Evolutionary conservation across 2,888 invertebrate species (phyloP).

Genomic region (Hecatera dysodea): DNA sequence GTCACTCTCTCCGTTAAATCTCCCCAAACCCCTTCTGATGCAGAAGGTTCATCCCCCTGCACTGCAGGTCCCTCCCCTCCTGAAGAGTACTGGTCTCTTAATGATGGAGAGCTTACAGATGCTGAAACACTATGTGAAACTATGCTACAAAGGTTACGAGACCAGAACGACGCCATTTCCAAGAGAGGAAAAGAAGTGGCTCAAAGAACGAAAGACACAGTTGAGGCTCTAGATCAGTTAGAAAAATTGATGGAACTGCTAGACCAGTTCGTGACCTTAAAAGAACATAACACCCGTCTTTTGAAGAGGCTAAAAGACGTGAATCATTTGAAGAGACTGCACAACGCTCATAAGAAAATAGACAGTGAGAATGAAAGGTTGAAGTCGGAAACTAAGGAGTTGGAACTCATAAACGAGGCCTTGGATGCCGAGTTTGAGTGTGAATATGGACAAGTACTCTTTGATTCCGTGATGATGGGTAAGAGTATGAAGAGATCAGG

Average conservation of each 20-base stretch:
- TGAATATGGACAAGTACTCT: slow-evolving; percentile 91
- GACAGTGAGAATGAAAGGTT: slow-evolving; percentile 82
- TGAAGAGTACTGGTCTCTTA: slow-evolving; percentile 79
- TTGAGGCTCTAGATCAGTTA: slow-evolving; percentile 94
- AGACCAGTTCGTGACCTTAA: slow-evolving; percentile 93
- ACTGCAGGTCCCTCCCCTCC: slow-evolving; percentile 83
- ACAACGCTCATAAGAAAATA: slow-evolving; percentile 90
- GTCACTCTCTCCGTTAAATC: slow-evolving; percentile 83
- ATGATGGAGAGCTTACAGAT: slow-evolving; percentile 78
- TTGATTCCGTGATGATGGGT: slow-evolving; percentile 92
- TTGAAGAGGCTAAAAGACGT: slow-evolving; percentile 93
- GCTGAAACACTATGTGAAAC: slow-evolving; percentile 82
- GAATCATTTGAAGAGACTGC: slow-evolving; percentile 93
- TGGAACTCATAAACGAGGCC: slow-evolving; percentile 86
- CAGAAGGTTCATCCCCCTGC: slow-evolving; percentile 86
- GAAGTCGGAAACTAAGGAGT: slow-evolving; percentile 80
- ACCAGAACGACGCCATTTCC: slow-evolving; percentile 85
- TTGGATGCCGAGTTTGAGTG: slow-evolving; percentile 91
- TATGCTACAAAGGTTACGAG: slow-evolving; percentile 84
- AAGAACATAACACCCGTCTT: slow-evolving; percentile 93
- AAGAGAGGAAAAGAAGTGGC: slow-evolving; percentile 90
- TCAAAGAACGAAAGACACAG: slow-evolving; percentile 90
- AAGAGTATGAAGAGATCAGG: slow-evolving; percentile 88
- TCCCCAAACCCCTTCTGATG: slow-evolving; percentile 83
- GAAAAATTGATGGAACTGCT: slow-evolving; percentile 94